A percentile compares a stretch with the other conserved stretches of the same genome.
Conservation (phyloP, 2,113 vertebrate genomes). For the Aegithalos caudatus region DNA sequence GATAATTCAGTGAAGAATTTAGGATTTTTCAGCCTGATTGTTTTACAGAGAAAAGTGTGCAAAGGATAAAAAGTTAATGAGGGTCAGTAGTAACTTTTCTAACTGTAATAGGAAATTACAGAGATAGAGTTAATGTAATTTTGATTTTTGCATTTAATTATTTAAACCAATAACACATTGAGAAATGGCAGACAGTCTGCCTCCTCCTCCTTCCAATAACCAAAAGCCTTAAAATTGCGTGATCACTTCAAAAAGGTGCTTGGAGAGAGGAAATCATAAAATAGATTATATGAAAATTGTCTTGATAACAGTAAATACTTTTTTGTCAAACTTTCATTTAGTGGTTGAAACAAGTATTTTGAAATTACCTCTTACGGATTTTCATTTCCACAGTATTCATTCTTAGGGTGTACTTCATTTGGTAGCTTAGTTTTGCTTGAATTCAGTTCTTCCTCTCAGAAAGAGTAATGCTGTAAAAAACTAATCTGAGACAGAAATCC, state of each 20-base stretch:
- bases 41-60: neutral
- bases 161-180: neutral
- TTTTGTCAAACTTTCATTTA: neutral
- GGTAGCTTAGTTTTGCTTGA: neutral
- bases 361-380: neutral
- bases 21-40: neutral
- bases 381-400: neutral
- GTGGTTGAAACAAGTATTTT: neutral
- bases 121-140: neutral
- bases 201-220: neutral
- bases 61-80: neutral
- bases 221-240: neutral
- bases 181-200: neutral
- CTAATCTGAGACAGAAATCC: neutral
- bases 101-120: neutral
- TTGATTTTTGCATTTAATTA: neutral
- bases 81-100: neutral
- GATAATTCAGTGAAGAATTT: neutral
- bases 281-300: neutral
- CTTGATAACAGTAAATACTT: neutral
- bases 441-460: neutral
- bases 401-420: neutral
- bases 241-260: neutral
- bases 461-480: neutral
- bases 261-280: neutral